Conservation (phyloP, 2,113 vertebrate species). For the Coptodon bakossiorum region DNA sequence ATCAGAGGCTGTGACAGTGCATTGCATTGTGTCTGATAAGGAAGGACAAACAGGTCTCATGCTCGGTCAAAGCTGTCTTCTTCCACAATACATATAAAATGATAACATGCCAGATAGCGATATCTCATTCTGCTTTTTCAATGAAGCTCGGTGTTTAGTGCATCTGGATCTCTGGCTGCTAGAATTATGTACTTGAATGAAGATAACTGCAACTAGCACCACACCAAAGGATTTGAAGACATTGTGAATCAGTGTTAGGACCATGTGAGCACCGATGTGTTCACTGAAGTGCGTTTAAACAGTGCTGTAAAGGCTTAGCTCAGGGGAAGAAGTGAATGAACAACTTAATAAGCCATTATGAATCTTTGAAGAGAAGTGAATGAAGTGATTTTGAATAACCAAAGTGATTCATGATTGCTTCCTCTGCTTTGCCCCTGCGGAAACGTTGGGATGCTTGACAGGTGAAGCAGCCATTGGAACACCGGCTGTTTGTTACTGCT, state of each 20-base stretch:
- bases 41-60: not conserved
- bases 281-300: not conserved
- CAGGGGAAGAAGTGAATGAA: not conserved
- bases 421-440: not conserved
- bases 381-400: not conserved
- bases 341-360: not conserved
- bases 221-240: not conserved
- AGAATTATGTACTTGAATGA: not conserved
- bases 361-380: not conserved
- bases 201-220: not conserved
- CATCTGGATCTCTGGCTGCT: not conserved
- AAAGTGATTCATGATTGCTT: not conserved
- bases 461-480: not conserved
- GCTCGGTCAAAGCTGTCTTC: not conserved
- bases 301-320: not conserved
- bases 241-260: not conserved
- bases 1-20: not conserved
- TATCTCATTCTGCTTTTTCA: not conserved
- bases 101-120: not conserved
- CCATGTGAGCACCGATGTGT: not conserved
- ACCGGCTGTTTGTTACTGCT: not conserved
- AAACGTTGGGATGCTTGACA: not conserved
- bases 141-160: not conserved
- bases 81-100: not conserved
- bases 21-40: not conserved